Base-by-base conservation (phyloP, 2,888 invertebrate genomes). In the Melieria picta region DNA sequence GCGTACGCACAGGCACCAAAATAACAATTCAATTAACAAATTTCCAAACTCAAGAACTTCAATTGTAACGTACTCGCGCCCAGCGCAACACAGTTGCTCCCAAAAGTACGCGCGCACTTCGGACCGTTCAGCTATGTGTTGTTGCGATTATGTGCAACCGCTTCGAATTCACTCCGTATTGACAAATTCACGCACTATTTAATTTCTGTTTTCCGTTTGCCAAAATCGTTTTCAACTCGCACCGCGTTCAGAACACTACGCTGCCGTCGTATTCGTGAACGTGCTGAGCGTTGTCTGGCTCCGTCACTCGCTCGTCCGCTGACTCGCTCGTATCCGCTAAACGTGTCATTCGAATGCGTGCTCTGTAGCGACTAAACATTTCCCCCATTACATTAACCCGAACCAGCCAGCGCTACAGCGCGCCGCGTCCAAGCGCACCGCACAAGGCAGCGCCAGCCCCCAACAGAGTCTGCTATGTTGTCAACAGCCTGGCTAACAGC, bases 301-400 rank as follows among this genome's bases (percentile, higher is more conserved):
- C 13, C n/a, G 11, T 52, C 52, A 42, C 55, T 65, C 46, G 47
- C 10, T 52, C 68, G 46, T 45, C 45, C 56, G 42, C 62, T 50
- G 47, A 45, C 46, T 63, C 56, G 62, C 71, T 66, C 62, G 55
- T 58, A 67, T 72, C 76, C 76, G 76, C 74, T 69, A 69, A 71
- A 73, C 75, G 76, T 75, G 74, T 76, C 76, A 76, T 75, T 77
- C 78, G 78, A 60, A 72, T 78, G 77, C 75, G 77, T 74, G 74
- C 74, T 77, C 71, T 72, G 75, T 69, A 73, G 72, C 72, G 72
- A 78, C 76, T 78, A 64, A 78, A 76, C 71, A 72, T 52, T 71
- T 73, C 71, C 74, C 67, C 57, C 58, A 67, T 43, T 67, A 50
- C 48, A 58, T 60, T 67, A 42, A 43, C 60, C 43, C 50, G 60